A percentile compares a stretch with the other conserved stretches of the same genome.
Evolutionary conservation across 2,113 vertebrate genomes (phyloP).

Genomic region (Eretmochelys imbricata): DNA sequence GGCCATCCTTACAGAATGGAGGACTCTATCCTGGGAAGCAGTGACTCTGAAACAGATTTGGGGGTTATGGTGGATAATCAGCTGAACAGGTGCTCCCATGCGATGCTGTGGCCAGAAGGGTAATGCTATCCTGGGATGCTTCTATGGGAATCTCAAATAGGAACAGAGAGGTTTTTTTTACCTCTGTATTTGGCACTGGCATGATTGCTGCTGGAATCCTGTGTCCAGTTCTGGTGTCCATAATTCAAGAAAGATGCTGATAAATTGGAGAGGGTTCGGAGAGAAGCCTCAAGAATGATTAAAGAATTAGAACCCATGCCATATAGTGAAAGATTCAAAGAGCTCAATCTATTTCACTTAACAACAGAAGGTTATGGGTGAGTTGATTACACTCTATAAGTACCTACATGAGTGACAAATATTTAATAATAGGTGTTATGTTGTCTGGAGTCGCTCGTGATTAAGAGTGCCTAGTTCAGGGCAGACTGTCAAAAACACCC

Average conservation of each 20-base stretch:
- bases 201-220: neutral
- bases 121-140: neutral
- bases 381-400: neutral
- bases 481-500: neutral
- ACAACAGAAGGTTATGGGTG: neutral
- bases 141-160: neutral
- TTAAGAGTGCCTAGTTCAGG: neutral
- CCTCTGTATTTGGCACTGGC: neutral
- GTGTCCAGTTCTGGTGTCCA: neutral
- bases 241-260: neutral
- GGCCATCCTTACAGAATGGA: neutral
- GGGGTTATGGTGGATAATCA: neutral
- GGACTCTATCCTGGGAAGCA: neutral
- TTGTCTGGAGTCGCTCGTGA: neutral
- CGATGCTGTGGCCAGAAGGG: neutral
- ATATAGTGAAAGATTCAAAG: neutral
- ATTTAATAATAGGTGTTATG: neutral
- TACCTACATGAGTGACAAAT: neutral
- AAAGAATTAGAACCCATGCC: neutral
- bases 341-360: neutral
- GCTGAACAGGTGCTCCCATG: neutral
- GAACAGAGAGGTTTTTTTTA: neutral
- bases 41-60: neutral
- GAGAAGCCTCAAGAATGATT: neutral
- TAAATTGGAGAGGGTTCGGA: neutral